Conservation (phyloP, 2,113 vertebrate species). For the Casuarius casuarius region DNA sequence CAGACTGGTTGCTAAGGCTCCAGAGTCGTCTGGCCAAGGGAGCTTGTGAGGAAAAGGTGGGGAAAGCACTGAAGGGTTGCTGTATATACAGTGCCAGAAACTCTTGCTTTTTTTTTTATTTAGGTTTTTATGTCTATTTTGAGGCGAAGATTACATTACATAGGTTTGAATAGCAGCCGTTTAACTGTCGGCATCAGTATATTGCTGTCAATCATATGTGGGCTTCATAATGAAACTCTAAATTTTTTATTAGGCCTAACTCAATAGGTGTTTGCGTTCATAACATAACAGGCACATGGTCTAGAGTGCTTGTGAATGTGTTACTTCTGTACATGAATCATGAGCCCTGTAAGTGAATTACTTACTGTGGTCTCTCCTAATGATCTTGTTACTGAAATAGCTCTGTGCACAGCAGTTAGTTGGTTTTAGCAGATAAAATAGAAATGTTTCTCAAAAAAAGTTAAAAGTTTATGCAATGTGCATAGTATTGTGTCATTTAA, state of each 20-base stretch:
- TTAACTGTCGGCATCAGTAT: background rate
- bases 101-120: background rate
- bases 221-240: background rate
- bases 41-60: background rate
- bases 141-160: background rate
- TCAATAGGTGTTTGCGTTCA: background rate
- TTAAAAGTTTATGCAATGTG: background rate
- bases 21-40: background rate
- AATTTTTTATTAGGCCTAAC: background rate
- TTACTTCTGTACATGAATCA: background rate
- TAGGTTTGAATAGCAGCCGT: background rate
- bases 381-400: background rate
- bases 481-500: background rate
- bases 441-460: background rate
- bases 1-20: background rate
- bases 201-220: background rate
- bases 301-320: background rate
- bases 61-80: background rate
- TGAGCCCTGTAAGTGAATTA: background rate
- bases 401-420: background rate
- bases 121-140: background rate
- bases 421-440: background rate
- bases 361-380: background rate
- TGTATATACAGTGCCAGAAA: background rate
- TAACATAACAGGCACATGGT: background rate